Evolutionary conservation across 2,797 vertebrate genomes (phyloP).

Genomic region (Alcedo quadribrachys): DNA sequence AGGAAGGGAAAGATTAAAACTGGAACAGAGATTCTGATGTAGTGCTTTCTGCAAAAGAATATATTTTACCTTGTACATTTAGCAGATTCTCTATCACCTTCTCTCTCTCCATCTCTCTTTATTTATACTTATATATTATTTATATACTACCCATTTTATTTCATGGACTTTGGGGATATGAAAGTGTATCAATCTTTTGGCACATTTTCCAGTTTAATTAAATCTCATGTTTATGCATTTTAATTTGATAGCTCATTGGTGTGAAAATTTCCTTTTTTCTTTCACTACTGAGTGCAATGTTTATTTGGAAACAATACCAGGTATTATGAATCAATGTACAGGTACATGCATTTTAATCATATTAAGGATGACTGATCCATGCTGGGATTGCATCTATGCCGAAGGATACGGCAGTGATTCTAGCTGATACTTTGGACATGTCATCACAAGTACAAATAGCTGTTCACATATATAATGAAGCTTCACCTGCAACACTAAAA

Average conservation of each 20-base stretch:
- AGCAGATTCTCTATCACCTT: not conserved
- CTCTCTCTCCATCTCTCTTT: not conserved
- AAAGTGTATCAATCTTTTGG: not conserved
- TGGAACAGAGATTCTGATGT: not conserved
- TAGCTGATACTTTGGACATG: not conserved
- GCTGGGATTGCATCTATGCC: not conserved
- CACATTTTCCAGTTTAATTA: slow-evolving; percentile 53
- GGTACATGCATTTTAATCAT: not conserved
- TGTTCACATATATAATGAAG: not conserved
- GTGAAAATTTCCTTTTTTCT: not conserved
- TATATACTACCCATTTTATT: not conserved
- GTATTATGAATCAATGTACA: slow-evolving; percentile 11
- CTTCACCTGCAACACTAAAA: slow-evolving; percentile 13
- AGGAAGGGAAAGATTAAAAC: not conserved
- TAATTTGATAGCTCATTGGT: slow-evolving; percentile 39
- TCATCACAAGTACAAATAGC: slow-evolving; percentile 11
- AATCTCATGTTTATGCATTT: slow-evolving; percentile 32
- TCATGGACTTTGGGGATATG: not conserved
- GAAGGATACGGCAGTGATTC: slow-evolving; percentile 7
- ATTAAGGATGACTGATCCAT: not conserved
- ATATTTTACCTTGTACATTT: not conserved
- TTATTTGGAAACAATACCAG: slow-evolving; percentile 30
- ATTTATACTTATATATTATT: not conserved
- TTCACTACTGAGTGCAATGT: not conserved
- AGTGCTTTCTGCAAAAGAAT: not conserved